phyloP scores from a whole-genome alignment of 2,113 vertebrate species.

The Phyllostomus hastatus region DNA sequence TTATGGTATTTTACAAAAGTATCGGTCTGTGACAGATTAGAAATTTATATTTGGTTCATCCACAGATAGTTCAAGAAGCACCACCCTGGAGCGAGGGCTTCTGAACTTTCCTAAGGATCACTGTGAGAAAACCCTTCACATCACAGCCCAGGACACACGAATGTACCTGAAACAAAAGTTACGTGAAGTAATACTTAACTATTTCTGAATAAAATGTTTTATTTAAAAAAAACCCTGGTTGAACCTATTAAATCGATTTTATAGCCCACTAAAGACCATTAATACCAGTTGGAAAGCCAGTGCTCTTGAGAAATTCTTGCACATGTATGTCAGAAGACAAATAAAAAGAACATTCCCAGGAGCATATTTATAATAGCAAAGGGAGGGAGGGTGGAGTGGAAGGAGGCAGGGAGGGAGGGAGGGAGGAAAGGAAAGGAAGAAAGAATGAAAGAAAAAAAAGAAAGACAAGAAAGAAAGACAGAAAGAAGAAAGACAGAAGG shows the following conservation, averaged over 20 bases:
- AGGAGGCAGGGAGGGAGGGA: neutral
- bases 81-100: neutral
- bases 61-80: neutral
- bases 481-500: neutral
- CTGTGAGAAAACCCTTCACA: neutral
- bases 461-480: neutral
- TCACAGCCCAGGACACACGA: neutral
- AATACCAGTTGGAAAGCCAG: neutral
- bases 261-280: neutral
- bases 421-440: too few species aligned
- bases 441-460: neutral
- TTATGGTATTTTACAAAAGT: neutral
- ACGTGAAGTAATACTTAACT: neutral
- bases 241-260: slow-evolving; percentile 34
- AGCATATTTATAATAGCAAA: neutral
- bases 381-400: too few species aligned
- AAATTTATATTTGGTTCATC: neutral
- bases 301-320: slow-evolving; percentile 4
- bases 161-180: neutral
- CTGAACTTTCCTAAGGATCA: neutral
- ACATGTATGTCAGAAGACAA: neutral
- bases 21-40: neutral
- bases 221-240: neutral
- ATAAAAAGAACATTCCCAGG: neutral
- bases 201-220: neutral